Evolutionary conservation across 2,888 invertebrate species (phyloP), one percentile per base, ranked within the genome.

Genomic region (Microctonus aethiopoides): DNA sequence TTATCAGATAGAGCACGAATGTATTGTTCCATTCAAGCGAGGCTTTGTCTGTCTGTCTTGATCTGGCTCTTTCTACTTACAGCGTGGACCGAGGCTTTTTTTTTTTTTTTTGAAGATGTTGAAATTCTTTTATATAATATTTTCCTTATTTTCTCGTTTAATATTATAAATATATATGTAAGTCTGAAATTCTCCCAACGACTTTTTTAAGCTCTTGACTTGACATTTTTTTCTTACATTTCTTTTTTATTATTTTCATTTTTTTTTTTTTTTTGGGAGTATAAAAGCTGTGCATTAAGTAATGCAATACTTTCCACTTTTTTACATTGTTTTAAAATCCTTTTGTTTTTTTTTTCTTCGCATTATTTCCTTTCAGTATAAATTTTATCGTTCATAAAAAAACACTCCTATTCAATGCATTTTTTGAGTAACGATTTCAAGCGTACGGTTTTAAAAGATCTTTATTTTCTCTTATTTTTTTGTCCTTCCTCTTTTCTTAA

Each of bases 21-120:
- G 46, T n/a, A 16, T 16, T n/a, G 13, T 39, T 13, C 20, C 4
- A n/a, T 46, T 46, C n/a, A 46, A 16, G n/a, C 46, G 16, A 46
- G 16, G 16, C 46, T 16, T 16, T 46, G 46, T 36, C 10, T 5
- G 60, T 62, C 62, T 29, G 51, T 46, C 46, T 20, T 16, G 24
- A 62, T 41, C 41, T 62, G 46, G 4, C 5, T 51, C 29, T 62
- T 16, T 62, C 62, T 62, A 62, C 62, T 62, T 62, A 11, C 16
- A 62, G 1, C 20, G 29, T 46, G 32, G 46, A 16, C 13, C 51
- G 20, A 29, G 26, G 26, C 46, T 41, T 61, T 41, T 26, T 46
- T 3, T 26, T 46, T 3, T 7, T 3, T 5, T 46, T 7, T 1
- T 16, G 16, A n/a, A 1, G 46, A 46, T 16, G 7, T 46, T 5